A percentile compares a stretch with the other conserved stretches of the same genome.
Conservation (phyloP, 1,140 invertebrate species). For the Musca vetustissima region DNA sequence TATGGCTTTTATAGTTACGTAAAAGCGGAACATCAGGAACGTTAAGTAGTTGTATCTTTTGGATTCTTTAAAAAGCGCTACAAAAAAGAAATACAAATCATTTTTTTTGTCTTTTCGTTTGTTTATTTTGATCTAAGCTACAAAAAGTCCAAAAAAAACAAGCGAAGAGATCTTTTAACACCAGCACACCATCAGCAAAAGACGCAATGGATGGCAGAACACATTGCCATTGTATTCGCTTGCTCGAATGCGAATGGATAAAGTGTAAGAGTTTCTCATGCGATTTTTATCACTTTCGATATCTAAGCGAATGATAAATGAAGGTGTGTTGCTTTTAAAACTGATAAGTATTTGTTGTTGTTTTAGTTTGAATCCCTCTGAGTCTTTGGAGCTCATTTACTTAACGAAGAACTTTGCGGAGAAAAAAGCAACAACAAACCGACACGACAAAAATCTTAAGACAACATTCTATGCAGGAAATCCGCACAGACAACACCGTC, state of each 20-base stretch:
- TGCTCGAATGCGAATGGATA: neutral
- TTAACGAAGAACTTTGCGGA: neutral
- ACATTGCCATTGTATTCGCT: too few species aligned
- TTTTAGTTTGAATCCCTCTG: neutral
- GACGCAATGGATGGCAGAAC: neutral
- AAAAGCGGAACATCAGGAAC: constrained; percentile 1
- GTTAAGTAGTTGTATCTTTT: constrained; percentile 18
- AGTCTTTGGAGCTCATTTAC: constrained; percentile 14
- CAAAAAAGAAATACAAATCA: constrained; percentile 15
- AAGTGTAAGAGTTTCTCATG: constrained; percentile 23
- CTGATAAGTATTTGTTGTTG: constrained; percentile 6
- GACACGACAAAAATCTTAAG: constrained; percentile 9
- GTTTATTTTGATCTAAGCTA: neutral
- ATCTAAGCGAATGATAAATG: constrained; percentile 24
- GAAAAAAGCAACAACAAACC: neutral
- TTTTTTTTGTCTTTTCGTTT: constrained; percentile 11
- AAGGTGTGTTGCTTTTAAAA: constrained; percentile 23
- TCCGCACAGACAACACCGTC: neutral
- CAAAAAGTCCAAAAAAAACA: constrained; percentile 6
- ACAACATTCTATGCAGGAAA: constrained; percentile 7
- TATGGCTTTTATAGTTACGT: too few species aligned
- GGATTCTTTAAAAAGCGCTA: neutral
- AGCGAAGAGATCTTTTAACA: constrained; percentile 18
- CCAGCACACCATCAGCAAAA: neutral
- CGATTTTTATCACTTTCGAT: constrained; percentile 24